Evolutionary conservation across 2,888 invertebrate genomes (phyloP).

Genomic region (Cantharis rufa): DNA sequence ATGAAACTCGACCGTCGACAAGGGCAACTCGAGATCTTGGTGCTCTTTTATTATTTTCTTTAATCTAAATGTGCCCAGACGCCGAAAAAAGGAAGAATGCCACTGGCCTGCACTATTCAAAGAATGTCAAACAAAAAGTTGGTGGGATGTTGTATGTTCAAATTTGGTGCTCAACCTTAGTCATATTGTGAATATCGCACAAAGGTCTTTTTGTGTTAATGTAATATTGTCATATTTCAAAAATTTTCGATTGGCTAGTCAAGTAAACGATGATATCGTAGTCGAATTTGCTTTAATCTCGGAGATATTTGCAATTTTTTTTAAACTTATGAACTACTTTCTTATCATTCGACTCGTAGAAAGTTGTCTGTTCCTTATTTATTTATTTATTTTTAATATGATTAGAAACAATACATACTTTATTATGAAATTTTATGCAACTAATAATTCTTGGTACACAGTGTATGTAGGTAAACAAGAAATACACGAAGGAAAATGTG

Average conservation of each 20-base stretch:
- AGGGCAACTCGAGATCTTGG: constrained; percentile 36
- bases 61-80: constrained; percentile 35
- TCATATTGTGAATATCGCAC: background rate
- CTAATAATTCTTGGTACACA: background rate
- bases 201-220: background rate
- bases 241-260: background rate
- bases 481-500: background rate
- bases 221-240: background rate
- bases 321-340: background rate
- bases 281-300: background rate
- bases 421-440: background rate
- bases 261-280: background rate
- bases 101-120: constrained; percentile 19
- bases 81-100: constrained; percentile 33
- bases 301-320: background rate
- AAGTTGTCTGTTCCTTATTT: background rate
- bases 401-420: background rate
- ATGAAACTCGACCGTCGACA: constrained; percentile 33
- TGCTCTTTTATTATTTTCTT: constrained; percentile 30
- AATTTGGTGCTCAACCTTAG: constrained; percentile 11
- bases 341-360: background rate
- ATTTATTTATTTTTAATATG: background rate
- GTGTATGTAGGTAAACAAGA: constrained; percentile 28
- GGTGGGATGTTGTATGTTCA: constrained; percentile 15
- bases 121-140: constrained; percentile 28